Conservation (phyloP, 2,113 vertebrate genomes). For the Willisornis vidua region DNA sequence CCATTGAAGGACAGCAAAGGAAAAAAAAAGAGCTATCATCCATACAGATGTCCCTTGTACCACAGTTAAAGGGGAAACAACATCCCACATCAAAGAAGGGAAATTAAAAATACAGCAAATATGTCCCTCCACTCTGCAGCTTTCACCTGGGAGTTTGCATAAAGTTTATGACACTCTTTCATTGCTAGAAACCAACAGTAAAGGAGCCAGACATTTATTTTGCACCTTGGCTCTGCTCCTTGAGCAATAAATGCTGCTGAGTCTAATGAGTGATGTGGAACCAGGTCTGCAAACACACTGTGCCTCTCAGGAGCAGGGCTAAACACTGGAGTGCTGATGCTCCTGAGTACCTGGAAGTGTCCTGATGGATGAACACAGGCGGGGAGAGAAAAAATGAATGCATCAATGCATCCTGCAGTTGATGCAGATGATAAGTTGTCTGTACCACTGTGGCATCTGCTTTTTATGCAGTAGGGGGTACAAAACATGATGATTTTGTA, state of each 20-base stretch:
- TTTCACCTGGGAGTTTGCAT: not conserved
- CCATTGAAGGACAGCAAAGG: not conserved
- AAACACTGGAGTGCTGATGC: not conserved
- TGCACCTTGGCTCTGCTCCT: not conserved
- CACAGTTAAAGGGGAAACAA: not conserved
- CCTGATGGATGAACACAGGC: accelerated
- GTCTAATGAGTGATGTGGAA: not conserved
- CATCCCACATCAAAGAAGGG: not conserved
- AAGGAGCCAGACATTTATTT: not conserved
- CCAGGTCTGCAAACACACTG: not conserved
- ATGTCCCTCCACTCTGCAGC: not conserved
- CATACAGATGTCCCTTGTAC: not conserved
- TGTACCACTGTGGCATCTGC: accelerated
- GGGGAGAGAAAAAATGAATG: not conserved
- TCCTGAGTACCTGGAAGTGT: not conserved
- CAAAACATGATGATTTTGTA: not conserved
- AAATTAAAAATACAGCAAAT: not conserved
- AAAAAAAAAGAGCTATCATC: not conserved
- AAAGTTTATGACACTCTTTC: not conserved
- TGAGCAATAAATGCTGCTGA: not conserved
- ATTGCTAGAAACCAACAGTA: not conserved
- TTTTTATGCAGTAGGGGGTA: not conserved
- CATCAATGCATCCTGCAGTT: not conserved
- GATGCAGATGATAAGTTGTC: not conserved
- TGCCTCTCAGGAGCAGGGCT: not conserved